Conservation (phyloP, 2,797 vertebrate species). For the Aulostomus chinensis region DNA sequence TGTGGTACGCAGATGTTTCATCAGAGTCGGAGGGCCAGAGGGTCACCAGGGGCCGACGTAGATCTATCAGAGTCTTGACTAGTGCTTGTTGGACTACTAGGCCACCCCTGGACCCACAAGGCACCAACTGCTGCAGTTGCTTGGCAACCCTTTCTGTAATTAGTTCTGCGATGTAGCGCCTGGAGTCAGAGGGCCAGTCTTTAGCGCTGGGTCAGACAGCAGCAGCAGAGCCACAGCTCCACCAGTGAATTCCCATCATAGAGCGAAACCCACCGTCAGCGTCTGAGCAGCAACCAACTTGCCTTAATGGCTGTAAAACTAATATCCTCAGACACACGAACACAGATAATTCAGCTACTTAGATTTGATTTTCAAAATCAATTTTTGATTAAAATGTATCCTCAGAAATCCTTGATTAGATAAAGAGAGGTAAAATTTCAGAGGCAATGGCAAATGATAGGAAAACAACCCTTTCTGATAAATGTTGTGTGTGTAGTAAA, state of each 20-base stretch:
- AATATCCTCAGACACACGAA: slow-evolving; percentile 22
- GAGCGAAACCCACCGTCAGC: slow-evolving; percentile 41
- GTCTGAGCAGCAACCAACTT: slow-evolving; percentile 35
- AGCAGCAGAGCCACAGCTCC: slow-evolving; percentile 65
- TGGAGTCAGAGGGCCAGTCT: slow-evolving; percentile 70
- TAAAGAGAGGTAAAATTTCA: too few species aligned
- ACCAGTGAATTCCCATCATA: slow-evolving; percentile 53
- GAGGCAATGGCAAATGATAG: too few species aligned
- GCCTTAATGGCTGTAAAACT: slow-evolving; percentile 35
- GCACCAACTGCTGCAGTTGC: slow-evolving; percentile 81
- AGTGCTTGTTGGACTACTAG: slow-evolving; percentile 64
- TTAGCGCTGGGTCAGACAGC: slow-evolving; percentile 68
- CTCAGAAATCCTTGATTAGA: too few species aligned
- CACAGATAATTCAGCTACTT: slow-evolving; percentile 10
- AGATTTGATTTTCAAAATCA: slow-evolving; percentile 2
- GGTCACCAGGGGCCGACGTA: slow-evolving; percentile 63
- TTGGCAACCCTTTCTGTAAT: slow-evolving; percentile 85
- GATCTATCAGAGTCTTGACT: slow-evolving; percentile 67
- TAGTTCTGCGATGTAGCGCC: slow-evolving; percentile 75
- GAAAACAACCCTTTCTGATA: too few species aligned
- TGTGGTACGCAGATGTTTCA: slow-evolving; percentile 14
- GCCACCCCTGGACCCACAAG: slow-evolving; percentile 71
- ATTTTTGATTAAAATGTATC: slow-evolving; percentile 9
- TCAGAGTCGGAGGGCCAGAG: slow-evolving; percentile 39
- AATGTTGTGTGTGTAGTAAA: background rate